Base-by-base conservation (phyloP, 2,797 vertebrate genomes). In the Coluber constrictor region DNA sequence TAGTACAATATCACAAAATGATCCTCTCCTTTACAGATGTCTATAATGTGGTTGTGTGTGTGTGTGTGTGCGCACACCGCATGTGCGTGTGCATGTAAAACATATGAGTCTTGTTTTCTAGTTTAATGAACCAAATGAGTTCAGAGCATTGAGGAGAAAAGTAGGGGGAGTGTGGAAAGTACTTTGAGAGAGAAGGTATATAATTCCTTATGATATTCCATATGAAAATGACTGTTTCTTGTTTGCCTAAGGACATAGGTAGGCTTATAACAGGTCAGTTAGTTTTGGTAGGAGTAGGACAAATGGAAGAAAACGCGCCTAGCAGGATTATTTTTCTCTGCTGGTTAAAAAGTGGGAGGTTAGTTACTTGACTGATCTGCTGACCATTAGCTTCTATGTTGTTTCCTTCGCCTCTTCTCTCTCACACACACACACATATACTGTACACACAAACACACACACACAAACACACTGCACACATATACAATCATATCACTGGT, bases 31-130 rank as follows among this genome's bases (percentile, higher is more conserved):
- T 74, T 25, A 23, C 92, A 93, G 43, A 37, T 54, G 8, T 12
- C 15, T 88, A 25, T 79, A 54, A 16, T 54, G 25, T 60, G 83
- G 5, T 25, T 11, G n/a, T 3, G 25, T 74, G 5, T 63, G 37
- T 63, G 3, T 4, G 5, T 23, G 6, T 63, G 27, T 63, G 3
- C 2, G 5, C 13, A 2, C 1, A 7, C 1, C 1, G 0, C 3
- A 2, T 70, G 66, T 70, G 66, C 6, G 18, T 43, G 63, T 5
- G n/a, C 32, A 37, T 8, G 3, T 74, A 37, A 79, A 47, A 83
- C 43, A 83, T 83, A 16, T 8, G n/a, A 86, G 66, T 8, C 25
- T 79, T 43, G 54, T 51, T 91, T 47, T 18, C 74, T 79, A 11
- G 56, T 91, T 60, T 18, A 61, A 29, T 43, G 5, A 23, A 90